Percentiles rank a stretch among this genome's conserved stretches.
phyloP scores from a whole-genome alignment of 2,113 vertebrate genomes.

The Toxostoma redivivum region DNA sequence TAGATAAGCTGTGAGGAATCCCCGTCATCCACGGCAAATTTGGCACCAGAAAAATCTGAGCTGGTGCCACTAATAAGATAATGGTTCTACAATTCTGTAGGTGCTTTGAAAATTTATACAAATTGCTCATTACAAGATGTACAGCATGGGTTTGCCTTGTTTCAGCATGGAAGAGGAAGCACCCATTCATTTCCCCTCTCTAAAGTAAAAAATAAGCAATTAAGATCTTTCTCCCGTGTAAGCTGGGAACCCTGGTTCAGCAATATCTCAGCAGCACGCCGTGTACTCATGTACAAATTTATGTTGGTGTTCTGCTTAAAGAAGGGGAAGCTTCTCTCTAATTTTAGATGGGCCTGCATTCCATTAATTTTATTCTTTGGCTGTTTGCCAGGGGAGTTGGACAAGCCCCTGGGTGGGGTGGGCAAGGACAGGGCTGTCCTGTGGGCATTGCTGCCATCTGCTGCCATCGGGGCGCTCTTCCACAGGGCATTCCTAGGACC shows the following conservation, averaged over 20 bases:
- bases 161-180: not conserved
- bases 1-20: not conserved
- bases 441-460: conserved; percentile 8
- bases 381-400: not conserved
- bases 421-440: not conserved
- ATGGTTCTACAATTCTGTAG: not conserved
- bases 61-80: not conserved
- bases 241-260: not conserved
- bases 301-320: not conserved
- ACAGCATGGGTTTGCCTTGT: not conserved
- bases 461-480: not conserved
- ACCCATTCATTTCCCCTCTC: not conserved
- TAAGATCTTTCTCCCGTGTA: not conserved
- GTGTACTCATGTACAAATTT: not conserved
- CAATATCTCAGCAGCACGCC: not conserved
- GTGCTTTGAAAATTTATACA: not conserved
- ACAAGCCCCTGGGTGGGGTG: not conserved
- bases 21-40: accelerated
- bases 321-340: not conserved
- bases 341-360: not conserved
- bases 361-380: not conserved
- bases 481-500: not conserved
- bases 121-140: not conserved
- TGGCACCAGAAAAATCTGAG: not conserved
- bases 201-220: not conserved